Conservation (phyloP, 2,113 vertebrate genomes). For the Sceloporus undulatus region DNA sequence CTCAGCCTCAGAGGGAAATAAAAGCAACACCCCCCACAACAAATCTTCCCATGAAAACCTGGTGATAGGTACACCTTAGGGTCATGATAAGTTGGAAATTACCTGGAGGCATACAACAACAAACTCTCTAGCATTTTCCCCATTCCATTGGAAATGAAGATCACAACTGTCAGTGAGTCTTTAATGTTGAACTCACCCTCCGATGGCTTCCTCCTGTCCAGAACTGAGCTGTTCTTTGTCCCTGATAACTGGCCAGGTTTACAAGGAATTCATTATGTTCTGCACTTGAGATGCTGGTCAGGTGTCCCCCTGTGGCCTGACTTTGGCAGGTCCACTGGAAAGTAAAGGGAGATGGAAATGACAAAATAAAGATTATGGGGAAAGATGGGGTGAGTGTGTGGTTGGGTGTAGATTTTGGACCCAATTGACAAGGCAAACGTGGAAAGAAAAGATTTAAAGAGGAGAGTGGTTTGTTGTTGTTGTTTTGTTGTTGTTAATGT, state of each 20-base stretch:
- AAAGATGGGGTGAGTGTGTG: background rate
- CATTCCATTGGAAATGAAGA: background rate
- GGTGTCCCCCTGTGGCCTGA: background rate
- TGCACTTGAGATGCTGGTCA: background rate
- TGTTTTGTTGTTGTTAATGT: too few relatives aligned
- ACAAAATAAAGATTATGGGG: background rate
- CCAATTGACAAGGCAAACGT: too few relatives aligned
- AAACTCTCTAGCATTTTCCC: too few relatives aligned
- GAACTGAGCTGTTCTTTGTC: constrained; percentile 7
- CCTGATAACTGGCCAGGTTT: background rate
- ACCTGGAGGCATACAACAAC: too few relatives aligned
- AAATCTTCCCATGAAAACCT: too few relatives aligned
- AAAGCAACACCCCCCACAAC: too few relatives aligned
- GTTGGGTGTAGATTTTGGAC: too few relatives aligned
- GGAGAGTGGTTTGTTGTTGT: too few relatives aligned
- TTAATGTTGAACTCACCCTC: background rate
- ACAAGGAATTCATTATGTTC: background rate
- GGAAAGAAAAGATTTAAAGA: too few relatives aligned
- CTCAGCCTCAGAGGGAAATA: too few relatives aligned
- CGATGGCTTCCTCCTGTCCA: background rate
- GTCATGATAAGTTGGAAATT: too few relatives aligned
- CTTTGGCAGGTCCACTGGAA: constrained; percentile 7
- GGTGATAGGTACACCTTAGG: too few relatives aligned
- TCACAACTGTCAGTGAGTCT: background rate
- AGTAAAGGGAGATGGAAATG: background rate